These are phyloP conservation scores for Otis tarda DNA, from an alignment of 2,113 vertebrate species.

Conservation along the genomic window DNA sequence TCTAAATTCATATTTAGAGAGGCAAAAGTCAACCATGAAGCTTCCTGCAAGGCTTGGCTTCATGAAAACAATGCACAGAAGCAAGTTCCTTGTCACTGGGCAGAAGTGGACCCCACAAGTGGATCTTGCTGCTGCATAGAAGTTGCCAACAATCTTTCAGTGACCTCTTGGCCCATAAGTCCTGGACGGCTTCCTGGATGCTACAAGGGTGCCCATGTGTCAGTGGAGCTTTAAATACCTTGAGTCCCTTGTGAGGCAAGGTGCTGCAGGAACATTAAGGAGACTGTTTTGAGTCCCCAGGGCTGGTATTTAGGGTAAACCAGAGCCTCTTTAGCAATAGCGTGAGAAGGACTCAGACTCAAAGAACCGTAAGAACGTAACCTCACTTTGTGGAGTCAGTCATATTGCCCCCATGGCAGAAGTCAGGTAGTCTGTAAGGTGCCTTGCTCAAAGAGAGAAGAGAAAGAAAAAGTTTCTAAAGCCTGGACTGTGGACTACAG, in stretches of 20 bases:
- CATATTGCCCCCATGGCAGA: background rate
- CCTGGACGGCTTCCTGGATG: background rate
- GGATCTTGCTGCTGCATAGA: background rate
- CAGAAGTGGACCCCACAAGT: background rate
- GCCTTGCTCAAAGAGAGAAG: background rate
- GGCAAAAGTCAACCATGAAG: background rate
- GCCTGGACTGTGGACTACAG: background rate
- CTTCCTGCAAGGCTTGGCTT: background rate
- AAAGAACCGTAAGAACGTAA: background rate
- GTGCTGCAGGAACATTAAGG: background rate
- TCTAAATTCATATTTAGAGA: background rate
- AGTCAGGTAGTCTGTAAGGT: background rate
- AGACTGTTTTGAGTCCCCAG: background rate
- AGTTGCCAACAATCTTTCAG: background rate
- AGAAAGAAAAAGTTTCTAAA: background rate
- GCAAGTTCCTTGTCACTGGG: background rate
- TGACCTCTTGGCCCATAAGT: background rate
- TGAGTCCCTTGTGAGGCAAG: background rate
- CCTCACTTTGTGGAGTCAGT: background rate
- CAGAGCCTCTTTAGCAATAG: background rate
- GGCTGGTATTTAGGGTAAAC: background rate
- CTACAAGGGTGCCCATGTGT: fast-evolving
- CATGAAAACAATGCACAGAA: background rate
- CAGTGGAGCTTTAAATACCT: background rate
- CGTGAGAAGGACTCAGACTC: background rate